Conservation (phyloP, 2,797 vertebrate genomes). For the Danio choprae region DNA sequence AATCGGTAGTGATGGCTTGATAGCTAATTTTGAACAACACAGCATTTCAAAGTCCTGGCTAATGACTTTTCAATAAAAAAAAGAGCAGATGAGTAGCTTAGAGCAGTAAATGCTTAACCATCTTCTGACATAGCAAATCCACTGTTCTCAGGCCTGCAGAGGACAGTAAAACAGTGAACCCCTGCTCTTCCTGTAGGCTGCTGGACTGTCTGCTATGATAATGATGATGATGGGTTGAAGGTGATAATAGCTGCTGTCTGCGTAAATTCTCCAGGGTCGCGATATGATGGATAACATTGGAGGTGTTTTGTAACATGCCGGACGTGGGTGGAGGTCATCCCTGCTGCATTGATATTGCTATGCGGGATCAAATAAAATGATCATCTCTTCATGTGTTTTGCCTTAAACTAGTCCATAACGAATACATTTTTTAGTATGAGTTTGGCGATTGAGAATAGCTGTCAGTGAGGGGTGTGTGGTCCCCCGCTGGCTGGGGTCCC, state of each 20-base stretch:
- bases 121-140: slow-evolving; percentile 31
- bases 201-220: slow-evolving; percentile 33
- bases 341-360: slow-evolving; percentile 69
- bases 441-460: slow-evolving; percentile 75
- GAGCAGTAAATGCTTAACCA: not conserved
- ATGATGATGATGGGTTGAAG: slow-evolving; percentile 43
- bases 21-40: not conserved
- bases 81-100: not conserved
- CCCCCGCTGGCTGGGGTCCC: slow-evolving; percentile 68
- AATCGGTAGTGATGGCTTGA: not conserved
- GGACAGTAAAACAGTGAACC: slow-evolving; percentile 28
- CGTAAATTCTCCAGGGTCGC: slow-evolving; percentile 31
- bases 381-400: slow-evolving; percentile 76
- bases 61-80: slow-evolving; percentile 11
- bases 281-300: slow-evolving; percentile 57
- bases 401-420: slow-evolving; percentile 14
- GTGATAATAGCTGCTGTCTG: slow-evolving; percentile 47
- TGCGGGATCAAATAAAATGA: slow-evolving; percentile 70
- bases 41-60: slow-evolving; percentile 5
- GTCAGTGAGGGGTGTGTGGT: slow-evolving; percentile 72
- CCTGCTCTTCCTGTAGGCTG: slow-evolving; percentile 26
- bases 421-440: slow-evolving; percentile 59
- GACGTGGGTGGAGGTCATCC: slow-evolving; percentile 79
- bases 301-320: slow-evolving; percentile 66
- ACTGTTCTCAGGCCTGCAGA: slow-evolving; percentile 11